A percentile compares a stretch with the other conserved stretches of the same genome.
These are phyloP conservation scores for Urosaurus nigricauda DNA, from an alignment of 2,797 vertebrate genomes.

Conservation along the genomic window DNA sequence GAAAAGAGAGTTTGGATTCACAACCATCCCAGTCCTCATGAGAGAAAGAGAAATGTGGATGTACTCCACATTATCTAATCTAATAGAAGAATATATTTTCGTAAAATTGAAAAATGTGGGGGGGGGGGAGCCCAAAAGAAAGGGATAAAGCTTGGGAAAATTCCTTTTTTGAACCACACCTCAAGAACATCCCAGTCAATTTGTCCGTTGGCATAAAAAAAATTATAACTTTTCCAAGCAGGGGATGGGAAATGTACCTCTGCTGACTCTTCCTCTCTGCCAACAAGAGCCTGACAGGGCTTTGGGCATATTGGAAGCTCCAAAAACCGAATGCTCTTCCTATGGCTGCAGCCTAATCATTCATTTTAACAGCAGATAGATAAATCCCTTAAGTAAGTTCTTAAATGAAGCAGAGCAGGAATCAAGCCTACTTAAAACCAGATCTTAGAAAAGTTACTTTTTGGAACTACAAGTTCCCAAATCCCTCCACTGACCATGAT, in stretches of 20 bases:
- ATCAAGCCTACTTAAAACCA: not conserved
- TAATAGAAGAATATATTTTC: not conserved
- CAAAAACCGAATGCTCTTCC: not conserved
- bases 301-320: not conserved
- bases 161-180: too few relatives aligned
- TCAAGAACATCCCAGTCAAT: too few relatives aligned
- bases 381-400: not conserved
- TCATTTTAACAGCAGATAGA: not conserved
- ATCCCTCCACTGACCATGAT: too few relatives aligned
- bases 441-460: not conserved
- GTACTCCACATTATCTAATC: not conserved
- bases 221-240: not conserved
- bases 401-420: not conserved
- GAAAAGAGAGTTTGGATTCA: not conserved
- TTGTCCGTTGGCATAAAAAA: not conserved
- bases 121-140: too few relatives aligned
- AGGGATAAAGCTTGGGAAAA: too few relatives aligned
- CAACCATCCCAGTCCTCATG: not conserved
- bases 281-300: not conserved
- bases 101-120: too few relatives aligned
- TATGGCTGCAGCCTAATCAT: not conserved
- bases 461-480: too few relatives aligned
- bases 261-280: not conserved
- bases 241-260: not conserved
- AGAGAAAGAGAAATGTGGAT: not conserved